Conservation (phyloP, 2,888 invertebrate species). For the Apamea epomidion region DNA sequence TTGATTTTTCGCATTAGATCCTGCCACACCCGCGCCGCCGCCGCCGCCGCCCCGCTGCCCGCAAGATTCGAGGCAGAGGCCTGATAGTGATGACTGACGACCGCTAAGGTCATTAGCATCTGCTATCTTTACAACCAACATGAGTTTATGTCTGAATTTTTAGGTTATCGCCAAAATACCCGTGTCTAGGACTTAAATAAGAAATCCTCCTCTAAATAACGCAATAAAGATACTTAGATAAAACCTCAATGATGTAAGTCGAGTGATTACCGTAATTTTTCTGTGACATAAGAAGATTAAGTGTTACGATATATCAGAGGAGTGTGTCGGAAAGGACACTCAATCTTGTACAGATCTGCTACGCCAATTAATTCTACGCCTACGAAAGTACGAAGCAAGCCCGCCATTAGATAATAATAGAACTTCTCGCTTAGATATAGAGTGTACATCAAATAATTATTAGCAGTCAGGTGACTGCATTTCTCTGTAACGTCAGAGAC, state of each 20-base stretch:
- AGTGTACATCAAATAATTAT: constrained; percentile 31
- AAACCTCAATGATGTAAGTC: neutral
- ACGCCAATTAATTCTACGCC: constrained; percentile 31
- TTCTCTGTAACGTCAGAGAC: constrained; percentile 28
- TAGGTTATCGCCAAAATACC: constrained; percentile 7
- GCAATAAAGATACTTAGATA: neutral
- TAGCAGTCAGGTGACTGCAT: constrained; percentile 46
- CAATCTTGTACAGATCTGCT: constrained; percentile 20
- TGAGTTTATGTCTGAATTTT: neutral
- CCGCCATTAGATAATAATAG: constrained; percentile 21
- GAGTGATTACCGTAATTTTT: constrained; percentile 4
- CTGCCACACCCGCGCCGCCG: too few relatives aligned
- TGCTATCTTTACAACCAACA: constrained; percentile 18
- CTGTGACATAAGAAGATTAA: constrained; percentile 8
- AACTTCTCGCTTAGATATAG: constrained; percentile 9
- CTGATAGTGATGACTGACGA: constrained; percentile 14
- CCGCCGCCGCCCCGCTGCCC: too few relatives aligned
- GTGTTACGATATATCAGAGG: constrained; percentile 9
- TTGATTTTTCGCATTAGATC: too few relatives aligned
- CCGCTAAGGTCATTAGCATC: constrained; percentile 28
- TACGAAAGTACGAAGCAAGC: constrained; percentile 4
- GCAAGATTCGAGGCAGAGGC: too few relatives aligned
- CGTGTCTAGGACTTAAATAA: neutral
- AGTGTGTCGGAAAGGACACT: constrained; percentile 8
- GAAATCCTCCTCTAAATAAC: neutral